A percentile compares a stretch with the other conserved stretches of the same genome.
These are phyloP conservation scores for Cheilosia vernalis DNA, from an alignment of 2,888 invertebrate genomes.

Conservation along the genomic window DNA sequence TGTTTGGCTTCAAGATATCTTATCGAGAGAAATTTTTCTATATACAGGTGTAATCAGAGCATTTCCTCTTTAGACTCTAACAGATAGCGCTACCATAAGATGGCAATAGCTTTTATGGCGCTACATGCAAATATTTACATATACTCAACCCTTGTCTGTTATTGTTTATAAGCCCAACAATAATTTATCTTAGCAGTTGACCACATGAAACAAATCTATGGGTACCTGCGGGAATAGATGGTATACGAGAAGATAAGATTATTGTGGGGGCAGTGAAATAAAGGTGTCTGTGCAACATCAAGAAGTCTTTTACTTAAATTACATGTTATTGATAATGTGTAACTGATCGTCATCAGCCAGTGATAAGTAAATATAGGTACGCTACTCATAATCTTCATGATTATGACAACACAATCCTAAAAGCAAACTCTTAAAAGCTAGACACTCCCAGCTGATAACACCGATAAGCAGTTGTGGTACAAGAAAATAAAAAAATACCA, in stretches of 20 bases:
- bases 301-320: too few relatives aligned
- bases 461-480: conserved; percentile 47
- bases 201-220: conserved; percentile 15
- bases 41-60: background rate
- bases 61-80: background rate
- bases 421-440: conserved; percentile 20
- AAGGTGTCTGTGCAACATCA: too few relatives aligned
- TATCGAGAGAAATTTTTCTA: conserved; percentile 3
- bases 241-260: conserved; percentile 10
- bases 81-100: conserved; percentile 5
- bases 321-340: background rate
- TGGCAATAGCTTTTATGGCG: background rate
- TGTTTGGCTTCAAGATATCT: conserved; percentile 4
- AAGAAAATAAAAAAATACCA: conserved; percentile 4
- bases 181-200: conserved; percentile 22
- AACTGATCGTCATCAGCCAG: background rate
- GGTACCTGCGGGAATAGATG: conserved; percentile 3
- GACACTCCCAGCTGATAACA: conserved; percentile 51
- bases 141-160: conserved; percentile 5
- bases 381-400: background rate
- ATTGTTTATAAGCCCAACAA: background rate
- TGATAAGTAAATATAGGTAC: background rate
- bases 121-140: conserved; percentile 34
- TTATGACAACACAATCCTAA: conserved; percentile 15
- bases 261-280: background rate